Base-by-base conservation (phyloP, 2,888 invertebrate species). In the Pristionchus mayeri region DNA sequence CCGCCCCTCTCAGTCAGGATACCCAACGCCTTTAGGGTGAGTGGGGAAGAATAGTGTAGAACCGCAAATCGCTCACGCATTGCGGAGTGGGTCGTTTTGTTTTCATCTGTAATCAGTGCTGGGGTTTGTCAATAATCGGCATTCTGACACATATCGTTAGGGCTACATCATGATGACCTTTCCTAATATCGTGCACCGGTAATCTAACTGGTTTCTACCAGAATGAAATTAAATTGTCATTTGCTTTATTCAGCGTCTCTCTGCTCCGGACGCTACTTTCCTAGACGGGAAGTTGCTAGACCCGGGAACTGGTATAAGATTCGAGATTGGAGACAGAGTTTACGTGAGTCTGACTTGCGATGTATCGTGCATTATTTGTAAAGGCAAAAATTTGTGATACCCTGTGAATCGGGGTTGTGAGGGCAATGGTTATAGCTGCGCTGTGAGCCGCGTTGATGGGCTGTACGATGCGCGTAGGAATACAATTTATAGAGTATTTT, bases 291-390 rank as follows among this genome's bases (percentile, higher is more conserved):
- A 24, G 37, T 18, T 79, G n/a, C 3, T 54, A 6, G 79, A 79
- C 34, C 79, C 79, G 3, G 79, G 79, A 3, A 79, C 79, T 11
- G 79, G 79, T 34, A 34, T 79, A 16, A 21, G 21, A n/a, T 79
- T 24, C 24, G 79, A 79, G 27, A 48, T 79, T 21, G 79, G 79
- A 30, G 79, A 79, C 27, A n/a, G 54, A 54, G 79, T 79, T 16
- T 79, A 79, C 54, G 79, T 79, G 37, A 54, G 79, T 67, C 6
- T 60, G 27, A 3, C n/a, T n/a, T n/a, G n/a, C n/a, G n/a, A n/a
- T n/a, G n/a, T n/a, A n/a, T n/a, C n/a, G n/a, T n/a, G n/a, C n/a
- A n/a, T n/a, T n/a, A n/a, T n/a, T n/a, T n/a, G n/a, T n/a, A n/a
- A n/a, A 37, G 57, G 4, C 3, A n/a, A 24, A 7, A 21, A 57